These are phyloP conservation scores for Meteorus sp. DNA, from an alignment of 1,140 invertebrate genomes.

Conservation along the genomic window DNA sequence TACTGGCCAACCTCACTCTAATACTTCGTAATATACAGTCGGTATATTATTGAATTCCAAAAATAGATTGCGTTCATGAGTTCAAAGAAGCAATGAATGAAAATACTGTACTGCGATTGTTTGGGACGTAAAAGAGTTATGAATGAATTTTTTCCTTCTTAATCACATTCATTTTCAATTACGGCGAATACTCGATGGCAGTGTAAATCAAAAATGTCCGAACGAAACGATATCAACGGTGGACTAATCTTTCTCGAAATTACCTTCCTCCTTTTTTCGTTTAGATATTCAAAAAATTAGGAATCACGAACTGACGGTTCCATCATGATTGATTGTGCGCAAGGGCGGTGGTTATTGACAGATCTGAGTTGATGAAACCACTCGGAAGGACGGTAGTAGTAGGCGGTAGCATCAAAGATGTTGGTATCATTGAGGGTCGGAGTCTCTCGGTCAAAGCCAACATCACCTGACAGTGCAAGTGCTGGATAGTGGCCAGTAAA, in stretches of 20 bases:
- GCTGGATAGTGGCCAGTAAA: conserved; percentile 54
- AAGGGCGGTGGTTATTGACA: conserved; percentile 39
- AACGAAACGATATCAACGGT: no score
- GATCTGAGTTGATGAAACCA: conserved; percentile 35
- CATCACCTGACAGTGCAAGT: conserved; percentile 57
- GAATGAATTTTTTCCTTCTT: no score
- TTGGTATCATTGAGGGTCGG: conserved; percentile 44
- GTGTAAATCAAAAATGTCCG: no score
- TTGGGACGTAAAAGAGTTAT: no score
- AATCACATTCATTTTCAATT: no score
- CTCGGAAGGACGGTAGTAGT: conserved; percentile 29
- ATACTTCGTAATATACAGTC: no score
- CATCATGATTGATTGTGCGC: conserved; percentile 37
- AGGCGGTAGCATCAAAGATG: conserved; percentile 43
- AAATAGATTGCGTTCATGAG: no score
- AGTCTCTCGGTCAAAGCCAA: conserved; percentile 54
- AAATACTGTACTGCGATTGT: no score
- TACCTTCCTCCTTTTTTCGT: no score
- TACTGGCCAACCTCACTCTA: no score
- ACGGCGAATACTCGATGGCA: no score
- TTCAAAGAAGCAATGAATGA: not conserved
- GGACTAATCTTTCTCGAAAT: not conserved
- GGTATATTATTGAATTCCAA: no score
- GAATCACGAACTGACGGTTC: not conserved
- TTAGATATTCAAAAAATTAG: not conserved